These are phyloP conservation scores for Scarus forsteni DNA, from an alignment of 2,797 vertebrate genomes.

Conservation along the genomic window DNA sequence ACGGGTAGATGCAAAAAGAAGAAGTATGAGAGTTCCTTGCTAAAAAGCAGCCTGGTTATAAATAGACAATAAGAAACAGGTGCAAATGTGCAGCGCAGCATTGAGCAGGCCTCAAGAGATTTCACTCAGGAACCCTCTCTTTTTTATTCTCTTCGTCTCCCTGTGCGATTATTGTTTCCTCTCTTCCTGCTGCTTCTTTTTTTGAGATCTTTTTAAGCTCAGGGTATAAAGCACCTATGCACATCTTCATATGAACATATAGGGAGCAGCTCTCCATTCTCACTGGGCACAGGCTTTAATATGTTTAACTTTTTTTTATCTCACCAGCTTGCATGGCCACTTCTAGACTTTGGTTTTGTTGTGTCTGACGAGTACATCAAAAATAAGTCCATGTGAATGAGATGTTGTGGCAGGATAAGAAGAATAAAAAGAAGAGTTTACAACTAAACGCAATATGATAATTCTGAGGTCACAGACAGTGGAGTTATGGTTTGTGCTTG, in stretches of 20 bases:
- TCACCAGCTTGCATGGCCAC: constrained; percentile 17
- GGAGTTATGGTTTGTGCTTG: constrained; percentile 23
- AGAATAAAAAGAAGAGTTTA: constrained; percentile 27
- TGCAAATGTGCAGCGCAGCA: constrained; percentile 55
- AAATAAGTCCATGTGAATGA: constrained; percentile 8
- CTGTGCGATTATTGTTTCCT: constrained; percentile 51
- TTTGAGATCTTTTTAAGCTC: constrained; percentile 10
- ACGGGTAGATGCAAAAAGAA: constrained; percentile 72
- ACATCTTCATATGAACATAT: constrained; percentile 1
- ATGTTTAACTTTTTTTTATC: constrained; percentile 63
- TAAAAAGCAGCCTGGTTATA: constrained; percentile 78
- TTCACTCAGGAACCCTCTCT: constrained; percentile 60
- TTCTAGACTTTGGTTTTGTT: constrained; percentile 50
- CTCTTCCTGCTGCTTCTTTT: constrained; percentile 65
- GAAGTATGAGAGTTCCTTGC: constrained; percentile 78
- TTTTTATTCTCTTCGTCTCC: constrained; percentile 27
- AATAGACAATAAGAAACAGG: constrained; percentile 78
- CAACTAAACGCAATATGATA: neutral
- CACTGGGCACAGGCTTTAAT: constrained; percentile 47
- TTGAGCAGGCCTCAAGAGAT: constrained; percentile 64
- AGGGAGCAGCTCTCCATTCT: constrained; percentile 2
- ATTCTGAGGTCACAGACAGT: constrained; percentile 17
- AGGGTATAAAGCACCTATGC: constrained; percentile 26
- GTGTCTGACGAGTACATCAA: constrained; percentile 12
- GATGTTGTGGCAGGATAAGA: constrained; percentile 1